A percentile compares a stretch with the other conserved stretches of the same genome.
phyloP scores from a whole-genome alignment of 2,113 vertebrate species.

The Istiophorus platypterus region DNA sequence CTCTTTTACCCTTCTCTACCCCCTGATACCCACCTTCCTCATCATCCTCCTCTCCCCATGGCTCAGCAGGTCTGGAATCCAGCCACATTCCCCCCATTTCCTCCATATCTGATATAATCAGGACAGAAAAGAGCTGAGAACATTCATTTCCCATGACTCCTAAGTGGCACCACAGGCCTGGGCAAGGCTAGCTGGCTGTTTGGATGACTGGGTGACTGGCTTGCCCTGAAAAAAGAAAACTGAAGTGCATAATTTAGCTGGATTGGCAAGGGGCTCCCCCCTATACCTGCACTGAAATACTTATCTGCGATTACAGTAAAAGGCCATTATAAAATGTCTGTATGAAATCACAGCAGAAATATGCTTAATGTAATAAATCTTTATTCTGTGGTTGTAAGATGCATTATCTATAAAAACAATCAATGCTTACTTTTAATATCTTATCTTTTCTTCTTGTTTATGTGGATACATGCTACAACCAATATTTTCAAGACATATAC shows the following conservation, averaged over 20 bases:
- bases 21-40: slow-evolving; percentile 22
- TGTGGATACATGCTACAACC: not conserved
- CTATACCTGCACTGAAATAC: slow-evolving; percentile 44
- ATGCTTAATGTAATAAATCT: slow-evolving; percentile 18
- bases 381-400: slow-evolving; percentile 11
- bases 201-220: slow-evolving; percentile 51
- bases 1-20: slow-evolving; percentile 6
- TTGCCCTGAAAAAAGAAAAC: slow-evolving; percentile 44
- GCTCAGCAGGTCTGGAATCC: slow-evolving; percentile 69
- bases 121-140: slow-evolving; percentile 76
- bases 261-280: slow-evolving; percentile 55
- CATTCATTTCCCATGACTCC: slow-evolving; percentile 87
- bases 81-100: slow-evolving; percentile 77
- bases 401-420: slow-evolving; percentile 5
- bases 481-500: not conserved
- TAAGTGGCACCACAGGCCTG: slow-evolving; percentile 76
- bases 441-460: slow-evolving; percentile 14
- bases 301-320: slow-evolving; percentile 40
- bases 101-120: slow-evolving; percentile 85
- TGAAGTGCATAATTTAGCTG: slow-evolving; percentile 59
- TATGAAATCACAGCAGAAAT: slow-evolving; percentile 13
- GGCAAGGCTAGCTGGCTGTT: slow-evolving; percentile 46
- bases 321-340: slow-evolving; percentile 10
- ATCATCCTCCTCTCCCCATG: slow-evolving; percentile 49
- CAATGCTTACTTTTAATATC: slow-evolving; percentile 29